Evolutionary conservation across 2,888 invertebrate genomes (phyloP).

Genomic region (Amiota mariae): DNA sequence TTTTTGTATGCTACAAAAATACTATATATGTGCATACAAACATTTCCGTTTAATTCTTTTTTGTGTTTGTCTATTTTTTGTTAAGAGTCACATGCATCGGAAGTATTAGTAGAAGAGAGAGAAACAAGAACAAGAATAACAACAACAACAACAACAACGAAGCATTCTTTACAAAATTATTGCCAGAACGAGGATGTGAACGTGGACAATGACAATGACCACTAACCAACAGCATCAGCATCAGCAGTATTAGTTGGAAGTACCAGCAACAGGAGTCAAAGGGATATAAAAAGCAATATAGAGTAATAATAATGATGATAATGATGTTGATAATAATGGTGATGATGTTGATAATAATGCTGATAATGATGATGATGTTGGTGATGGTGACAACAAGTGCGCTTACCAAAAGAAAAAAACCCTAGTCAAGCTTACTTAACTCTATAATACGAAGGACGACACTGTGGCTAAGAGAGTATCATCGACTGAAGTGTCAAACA

Average conservation of each 20-base stretch:
- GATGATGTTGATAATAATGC: constrained; percentile 51
- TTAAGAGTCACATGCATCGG: too few species aligned
- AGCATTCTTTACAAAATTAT: constrained; percentile 10
- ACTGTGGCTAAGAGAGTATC: neutral
- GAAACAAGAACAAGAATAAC: too few species aligned
- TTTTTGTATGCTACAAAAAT: constrained; percentile 20
- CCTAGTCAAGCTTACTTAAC: neutral
- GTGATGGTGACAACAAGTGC: constrained; percentile 38
- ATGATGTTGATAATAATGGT: constrained; percentile 48
- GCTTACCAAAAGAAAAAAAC: constrained; percentile 10
- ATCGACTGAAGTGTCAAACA: constrained; percentile 10
- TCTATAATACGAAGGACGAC: neutral
- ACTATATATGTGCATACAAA: neutral
- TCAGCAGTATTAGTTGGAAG: neutral
- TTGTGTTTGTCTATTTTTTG: neutral
- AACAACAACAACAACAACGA: constrained; percentile 1
- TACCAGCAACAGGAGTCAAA: neutral
- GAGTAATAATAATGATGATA: constrained; percentile 51
- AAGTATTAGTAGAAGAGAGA: too few species aligned
- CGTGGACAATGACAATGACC: constrained; percentile 20
- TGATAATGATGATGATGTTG: constrained; percentile 27
- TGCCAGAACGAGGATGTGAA: neutral
- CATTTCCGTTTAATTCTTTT: neutral
- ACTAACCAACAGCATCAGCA: constrained; percentile 7
- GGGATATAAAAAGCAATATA: neutral